These are phyloP conservation scores for Spisula solida DNA, from an alignment of 2,888 invertebrate species.

Conservation along the genomic window DNA sequence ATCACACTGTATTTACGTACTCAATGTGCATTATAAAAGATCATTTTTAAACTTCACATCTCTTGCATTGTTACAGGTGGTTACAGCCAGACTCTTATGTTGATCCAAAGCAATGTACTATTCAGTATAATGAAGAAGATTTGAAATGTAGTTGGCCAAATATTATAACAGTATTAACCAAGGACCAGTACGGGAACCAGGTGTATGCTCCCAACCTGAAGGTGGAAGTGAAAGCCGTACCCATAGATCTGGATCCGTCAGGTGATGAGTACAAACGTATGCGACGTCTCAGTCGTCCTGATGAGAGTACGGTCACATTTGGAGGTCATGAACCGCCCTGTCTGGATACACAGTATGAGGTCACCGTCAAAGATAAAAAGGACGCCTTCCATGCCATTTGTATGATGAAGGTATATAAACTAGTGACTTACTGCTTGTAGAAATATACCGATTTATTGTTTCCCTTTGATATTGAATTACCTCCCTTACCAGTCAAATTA, in stretches of 20 bases:
- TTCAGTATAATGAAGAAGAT: conserved; percentile 91
- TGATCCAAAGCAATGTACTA: conserved; percentile 95
- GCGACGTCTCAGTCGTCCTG: conserved; percentile 89
- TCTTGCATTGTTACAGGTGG: conserved; percentile 90
- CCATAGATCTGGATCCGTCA: conserved; percentile 90
- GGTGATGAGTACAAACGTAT: conserved; percentile 89
- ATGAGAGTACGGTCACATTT: conserved; percentile 88
- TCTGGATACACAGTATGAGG: conserved; percentile 93
- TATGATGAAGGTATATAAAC: conserved; percentile 94
- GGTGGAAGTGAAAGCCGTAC: conserved; percentile 93
- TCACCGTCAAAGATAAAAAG: conserved; percentile 96
- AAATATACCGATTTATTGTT: too few relatives aligned
- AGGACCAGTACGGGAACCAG: conserved; percentile 96
- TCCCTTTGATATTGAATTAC: too few relatives aligned
- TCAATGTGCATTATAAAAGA: too few relatives aligned
- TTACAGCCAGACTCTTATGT: conserved; percentile 96
- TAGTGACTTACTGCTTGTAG: neutral
- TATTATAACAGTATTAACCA: conserved; percentile 93
- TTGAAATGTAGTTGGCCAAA: conserved; percentile 94
- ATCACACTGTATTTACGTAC: too few relatives aligned
- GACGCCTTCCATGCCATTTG: conserved; percentile 96
- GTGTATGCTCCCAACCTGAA: conserved; percentile 95
- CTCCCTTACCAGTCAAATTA: too few relatives aligned
- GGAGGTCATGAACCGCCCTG: conserved; percentile 91
- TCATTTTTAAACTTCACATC: neutral